Conservation (phyloP, 1,140 invertebrate species). For the Caerostris darwini region DNA sequence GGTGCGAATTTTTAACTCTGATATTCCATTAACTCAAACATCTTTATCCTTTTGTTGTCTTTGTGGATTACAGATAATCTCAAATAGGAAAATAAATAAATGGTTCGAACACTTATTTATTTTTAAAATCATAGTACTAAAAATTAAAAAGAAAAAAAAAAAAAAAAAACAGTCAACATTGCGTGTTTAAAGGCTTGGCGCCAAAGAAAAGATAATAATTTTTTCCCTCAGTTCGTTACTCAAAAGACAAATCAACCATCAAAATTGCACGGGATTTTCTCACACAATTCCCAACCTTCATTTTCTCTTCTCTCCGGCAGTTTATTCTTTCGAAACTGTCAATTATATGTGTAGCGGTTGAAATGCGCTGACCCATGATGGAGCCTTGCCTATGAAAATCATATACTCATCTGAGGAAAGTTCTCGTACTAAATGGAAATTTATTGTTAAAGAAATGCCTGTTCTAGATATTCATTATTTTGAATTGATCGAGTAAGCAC, state of each 20-base stretch:
- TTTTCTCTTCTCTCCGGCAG: neutral
- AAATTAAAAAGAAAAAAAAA: too few relatives aligned
- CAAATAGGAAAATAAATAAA: too few relatives aligned
- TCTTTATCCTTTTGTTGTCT: too few relatives aligned
- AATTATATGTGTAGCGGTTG: neutral
- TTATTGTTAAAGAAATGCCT: neutral
- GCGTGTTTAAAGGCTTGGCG: neutral
- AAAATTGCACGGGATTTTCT: neutral
- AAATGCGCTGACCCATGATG: neutral
- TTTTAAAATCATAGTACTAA: too few relatives aligned
- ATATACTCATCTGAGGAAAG: neutral
- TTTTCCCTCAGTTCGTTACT: neutral
- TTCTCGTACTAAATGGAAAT: slow-evolving; percentile 9
- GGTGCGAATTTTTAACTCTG: too few relatives aligned
- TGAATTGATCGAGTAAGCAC: slow-evolving; percentile 8
- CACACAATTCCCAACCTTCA: slow-evolving; percentile 8
- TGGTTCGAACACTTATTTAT: too few relatives aligned
- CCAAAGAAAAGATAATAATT: neutral
- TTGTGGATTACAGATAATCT: too few relatives aligned
- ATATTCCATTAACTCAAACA: too few relatives aligned
- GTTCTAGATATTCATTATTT: slow-evolving; percentile 48
- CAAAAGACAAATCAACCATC: neutral
- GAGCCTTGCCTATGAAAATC: slow-evolving; percentile 3
- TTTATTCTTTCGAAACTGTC: slow-evolving; percentile 6
- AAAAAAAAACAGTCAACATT: too few relatives aligned